Percentiles rank a stretch among this genome's conserved stretches.
Evolutionary conservation across 2,797 vertebrate species (phyloP).

Genomic region (Sebastes wilsoni): DNA sequence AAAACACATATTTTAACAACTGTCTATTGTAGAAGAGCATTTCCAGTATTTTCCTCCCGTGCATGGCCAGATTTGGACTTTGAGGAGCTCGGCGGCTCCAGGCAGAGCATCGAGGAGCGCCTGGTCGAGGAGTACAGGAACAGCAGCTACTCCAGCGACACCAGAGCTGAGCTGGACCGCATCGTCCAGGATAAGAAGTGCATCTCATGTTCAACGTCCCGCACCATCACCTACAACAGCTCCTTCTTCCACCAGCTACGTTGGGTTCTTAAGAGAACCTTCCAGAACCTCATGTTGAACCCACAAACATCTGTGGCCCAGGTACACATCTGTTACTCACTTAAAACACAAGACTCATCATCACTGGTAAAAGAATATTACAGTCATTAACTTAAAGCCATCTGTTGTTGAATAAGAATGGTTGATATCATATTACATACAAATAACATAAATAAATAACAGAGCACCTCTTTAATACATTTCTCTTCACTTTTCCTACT

Average conservation of each 20-base stretch:
- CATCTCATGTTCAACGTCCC: constrained; percentile 50
- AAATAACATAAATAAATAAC: not conserved
- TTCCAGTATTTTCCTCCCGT: not conserved
- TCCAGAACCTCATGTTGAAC: constrained; percentile 89
- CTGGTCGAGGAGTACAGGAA: constrained; percentile 84
- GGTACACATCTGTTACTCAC: constrained; percentile 71
- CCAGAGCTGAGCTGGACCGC: constrained; percentile 79
- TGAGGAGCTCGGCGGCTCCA: constrained; percentile 51
- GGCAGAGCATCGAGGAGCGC: constrained; percentile 80
- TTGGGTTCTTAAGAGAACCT: constrained; percentile 90
- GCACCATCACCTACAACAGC: constrained; percentile 84
- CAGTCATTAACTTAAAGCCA: not conserved
- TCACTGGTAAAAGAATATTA: not conserved
- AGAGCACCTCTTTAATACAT: not conserved
- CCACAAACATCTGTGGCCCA: constrained; percentile 93
- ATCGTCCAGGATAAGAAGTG: constrained; percentile 70
- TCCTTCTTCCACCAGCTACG: constrained; percentile 90
- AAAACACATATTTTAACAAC: no score
- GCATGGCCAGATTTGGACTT: constrained; percentile 61
- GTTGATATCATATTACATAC: not conserved
- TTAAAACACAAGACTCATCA: not conserved
- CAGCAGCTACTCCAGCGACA: constrained; percentile 81
- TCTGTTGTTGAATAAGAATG: not conserved
- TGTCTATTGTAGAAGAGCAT: not conserved
- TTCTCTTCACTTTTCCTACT: not conserved